Percentiles rank a stretch among this genome's conserved stretches.
These are phyloP conservation scores for Pleuronectes platessa DNA, from an alignment of 2,113 vertebrate species.

Conservation along the genomic window DNA sequence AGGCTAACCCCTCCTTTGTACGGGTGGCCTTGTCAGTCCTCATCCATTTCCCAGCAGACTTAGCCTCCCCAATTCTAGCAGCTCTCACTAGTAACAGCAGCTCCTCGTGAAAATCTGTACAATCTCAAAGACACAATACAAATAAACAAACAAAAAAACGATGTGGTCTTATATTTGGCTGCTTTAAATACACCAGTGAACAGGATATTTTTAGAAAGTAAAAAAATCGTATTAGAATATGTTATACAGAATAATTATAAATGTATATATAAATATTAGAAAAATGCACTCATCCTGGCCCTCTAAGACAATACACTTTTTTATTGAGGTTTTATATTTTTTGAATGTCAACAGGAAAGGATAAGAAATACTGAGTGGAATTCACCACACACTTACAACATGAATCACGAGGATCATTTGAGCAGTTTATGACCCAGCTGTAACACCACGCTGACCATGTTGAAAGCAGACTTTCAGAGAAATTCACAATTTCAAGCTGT, in stretches of 20 bases:
- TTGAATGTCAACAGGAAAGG: not conserved
- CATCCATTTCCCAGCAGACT: constrained; percentile 67
- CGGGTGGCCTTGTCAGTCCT: constrained; percentile 77
- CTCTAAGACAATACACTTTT: no score
- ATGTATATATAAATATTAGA: no score
- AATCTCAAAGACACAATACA: no score
- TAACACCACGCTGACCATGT: constrained; percentile 55
- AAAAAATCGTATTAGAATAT: no score
- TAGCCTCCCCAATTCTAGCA: constrained; percentile 46
- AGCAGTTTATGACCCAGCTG: constrained; percentile 47
- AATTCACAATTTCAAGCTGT: constrained; percentile 67
- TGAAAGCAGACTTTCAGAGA: constrained; percentile 67
- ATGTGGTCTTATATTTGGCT: no score
- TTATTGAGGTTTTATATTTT: no score
- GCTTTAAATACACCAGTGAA: no score
- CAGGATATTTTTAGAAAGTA: no score
- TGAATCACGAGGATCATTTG: constrained; percentile 1
- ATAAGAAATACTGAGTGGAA: constrained; percentile 1
- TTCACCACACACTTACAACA: not conserved
- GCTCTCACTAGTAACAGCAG: constrained; percentile 32
- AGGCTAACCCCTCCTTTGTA: constrained; percentile 70
- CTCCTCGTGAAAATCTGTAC: constrained; percentile 20
- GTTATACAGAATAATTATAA: no score
- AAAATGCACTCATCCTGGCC: no score
- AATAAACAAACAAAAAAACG: no score